A percentile compares a stretch with the other conserved stretches of the same genome.
Conservation (phyloP, 1,140 invertebrate genomes). For the Mercenaria mercenaria region DNA sequence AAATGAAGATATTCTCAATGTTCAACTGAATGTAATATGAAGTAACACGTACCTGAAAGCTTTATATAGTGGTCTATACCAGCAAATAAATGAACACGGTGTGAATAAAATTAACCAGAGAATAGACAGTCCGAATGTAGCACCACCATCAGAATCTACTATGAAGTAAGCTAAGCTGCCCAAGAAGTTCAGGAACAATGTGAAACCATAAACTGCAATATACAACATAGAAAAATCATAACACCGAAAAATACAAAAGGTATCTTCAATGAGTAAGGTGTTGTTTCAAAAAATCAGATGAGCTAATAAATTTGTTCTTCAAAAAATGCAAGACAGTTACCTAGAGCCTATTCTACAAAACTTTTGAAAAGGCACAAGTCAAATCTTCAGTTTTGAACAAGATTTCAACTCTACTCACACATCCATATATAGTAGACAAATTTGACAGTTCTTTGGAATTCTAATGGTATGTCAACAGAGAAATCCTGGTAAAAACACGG, state of each 20-base stretch:
- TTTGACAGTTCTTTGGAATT: slow-evolving; percentile 98
- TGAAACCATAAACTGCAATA: slow-evolving; percentile 94
- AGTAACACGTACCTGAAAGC: slow-evolving; percentile 95
- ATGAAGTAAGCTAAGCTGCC: slow-evolving; percentile 88
- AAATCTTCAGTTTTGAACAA: no score
- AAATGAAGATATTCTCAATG: no score
- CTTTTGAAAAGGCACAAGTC: no score
- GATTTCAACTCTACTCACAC: slow-evolving; percentile 90
- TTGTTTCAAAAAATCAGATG: no score
- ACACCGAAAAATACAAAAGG: no score
- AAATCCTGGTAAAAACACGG: slow-evolving; percentile 99
- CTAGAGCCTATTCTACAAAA: no score
- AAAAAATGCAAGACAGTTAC: no score
- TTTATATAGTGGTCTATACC: slow-evolving; percentile 96
- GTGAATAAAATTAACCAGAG: slow-evolving; percentile 97
- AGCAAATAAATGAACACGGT: slow-evolving; percentile 99
- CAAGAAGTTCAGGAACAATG: slow-evolving; percentile 94
- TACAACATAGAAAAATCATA: slow-evolving; percentile 66
- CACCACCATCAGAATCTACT: slow-evolving; percentile 87
- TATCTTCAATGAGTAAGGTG: no score
- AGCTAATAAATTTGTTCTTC: no score
- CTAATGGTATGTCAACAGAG: slow-evolving; percentile 98
- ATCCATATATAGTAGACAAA: slow-evolving; percentile 99
- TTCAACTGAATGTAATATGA: no score
- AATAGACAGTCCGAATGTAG: slow-evolving; percentile 95